Percentiles rank a stretch among this genome's conserved stretches.
Conservation (phyloP, 30 jellyfish, hydroid and myxozoan species). For the Chironex yamaguchii region DNA sequence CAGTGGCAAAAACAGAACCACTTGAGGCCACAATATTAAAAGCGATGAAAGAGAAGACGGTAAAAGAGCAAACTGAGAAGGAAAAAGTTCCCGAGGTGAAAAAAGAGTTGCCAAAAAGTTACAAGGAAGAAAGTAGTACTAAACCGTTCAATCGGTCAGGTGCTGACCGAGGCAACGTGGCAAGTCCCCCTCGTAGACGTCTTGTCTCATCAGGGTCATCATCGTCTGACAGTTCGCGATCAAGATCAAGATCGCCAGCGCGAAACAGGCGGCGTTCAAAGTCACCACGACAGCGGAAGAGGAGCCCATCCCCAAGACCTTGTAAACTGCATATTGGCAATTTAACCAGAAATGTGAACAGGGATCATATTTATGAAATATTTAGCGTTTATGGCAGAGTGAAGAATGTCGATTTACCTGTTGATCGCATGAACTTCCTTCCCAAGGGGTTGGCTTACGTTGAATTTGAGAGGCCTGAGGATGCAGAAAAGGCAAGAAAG, state of each 20-base stretch:
- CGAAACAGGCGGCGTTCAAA: conserved; percentile 44
- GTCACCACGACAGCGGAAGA: conserved; percentile 87
- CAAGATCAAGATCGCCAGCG: conserved; percentile 11
- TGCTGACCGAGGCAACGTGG: conserved; percentile 71
- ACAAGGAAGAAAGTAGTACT: conserved; percentile 47
- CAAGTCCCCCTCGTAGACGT: conserved; percentile 64
- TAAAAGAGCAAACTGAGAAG: conserved; percentile 46
- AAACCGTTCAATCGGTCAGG: conserved; percentile 50
- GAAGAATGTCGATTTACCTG: conserved; percentile 91
- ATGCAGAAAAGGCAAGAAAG: conserved; percentile 90
- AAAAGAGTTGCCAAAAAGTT: conserved; percentile 71
- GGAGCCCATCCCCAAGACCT: conserved; percentile 85
- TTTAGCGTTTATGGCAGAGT: conserved; percentile 93
- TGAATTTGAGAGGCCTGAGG: conserved; percentile 78
- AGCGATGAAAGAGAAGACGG: conserved; percentile 23
- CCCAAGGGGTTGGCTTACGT: conserved; percentile 96
- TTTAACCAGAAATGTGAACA: conserved; percentile 91
- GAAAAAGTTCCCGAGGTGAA: conserved; percentile 22
- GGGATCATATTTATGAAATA: conserved; percentile 91
- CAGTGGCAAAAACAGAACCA: not conserved
- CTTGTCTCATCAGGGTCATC: conserved; percentile 51
- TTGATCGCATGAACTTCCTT: conserved; percentile 67
- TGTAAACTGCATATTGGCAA: conserved; percentile 87
- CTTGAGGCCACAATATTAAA: conserved; percentile 22
- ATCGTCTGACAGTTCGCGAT: conserved; percentile 77